Conservation (phyloP, 2,888 invertebrate genomes). For the Orthosia incerta region DNA sequence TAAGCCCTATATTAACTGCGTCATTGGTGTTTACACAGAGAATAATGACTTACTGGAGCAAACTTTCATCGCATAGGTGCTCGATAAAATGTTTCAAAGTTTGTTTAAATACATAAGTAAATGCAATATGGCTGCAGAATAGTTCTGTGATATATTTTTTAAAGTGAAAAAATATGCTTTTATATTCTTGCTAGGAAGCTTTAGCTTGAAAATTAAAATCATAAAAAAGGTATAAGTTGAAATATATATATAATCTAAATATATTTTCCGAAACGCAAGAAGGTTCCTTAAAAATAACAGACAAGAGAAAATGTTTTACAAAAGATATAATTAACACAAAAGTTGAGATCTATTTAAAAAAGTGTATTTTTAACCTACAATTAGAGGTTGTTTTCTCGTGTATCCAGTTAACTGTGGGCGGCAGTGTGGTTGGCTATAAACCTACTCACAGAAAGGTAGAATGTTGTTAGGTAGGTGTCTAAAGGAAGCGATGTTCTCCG, state of each 20-base stretch:
- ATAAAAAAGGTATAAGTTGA: no score
- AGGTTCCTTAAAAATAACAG: slow-evolving; percentile 3
- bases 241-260: no score
- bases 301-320: not conserved
- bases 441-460: not conserved
- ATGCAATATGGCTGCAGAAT: no score
- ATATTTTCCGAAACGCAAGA: not conserved
- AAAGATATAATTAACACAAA: not conserved
- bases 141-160: not conserved
- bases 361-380: slow-evolving; percentile 32
- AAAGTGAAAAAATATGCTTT: no score
- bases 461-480: not conserved
- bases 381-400: slow-evolving; percentile 24
- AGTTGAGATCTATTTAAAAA: not conserved
- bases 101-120: no score
- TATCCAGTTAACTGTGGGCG: slow-evolving; percentile 17
- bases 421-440: slow-evolving; percentile 7
- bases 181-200: no score
- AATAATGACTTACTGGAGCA: not conserved
- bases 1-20: slow-evolving; percentile 38
- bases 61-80: not conserved
- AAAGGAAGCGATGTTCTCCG: not conserved
- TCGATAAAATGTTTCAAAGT: not conserved
- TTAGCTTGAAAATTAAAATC: not conserved
- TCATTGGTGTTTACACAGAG: slow-evolving; percentile 28